Evolutionary conservation across 2,888 invertebrate genomes (phyloP), one percentile per base, ranked within the genome.

Genomic region (Scaptomyza polygonia): DNA sequence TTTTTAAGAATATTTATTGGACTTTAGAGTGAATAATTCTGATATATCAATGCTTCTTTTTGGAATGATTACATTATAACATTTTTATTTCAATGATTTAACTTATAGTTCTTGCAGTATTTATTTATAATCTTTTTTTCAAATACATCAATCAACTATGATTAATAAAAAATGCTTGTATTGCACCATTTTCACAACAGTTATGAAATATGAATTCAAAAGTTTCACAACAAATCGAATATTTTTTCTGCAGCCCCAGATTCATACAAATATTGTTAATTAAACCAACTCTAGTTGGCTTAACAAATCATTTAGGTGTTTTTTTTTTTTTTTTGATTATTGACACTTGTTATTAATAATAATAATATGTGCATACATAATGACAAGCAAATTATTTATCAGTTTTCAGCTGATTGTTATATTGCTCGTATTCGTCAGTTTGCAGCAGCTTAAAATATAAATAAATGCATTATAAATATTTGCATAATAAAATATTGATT

Each of bases 281-380:
- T 43, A 48, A 43, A 25, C 16, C 53, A 32, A n/a, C 16, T 45
- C 7, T 44, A 53, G 36, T 58, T 54, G 40, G 25, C 36, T 12
- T 34, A 54, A 54, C 45, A 53, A 49, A 49, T 65, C 40, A 64
- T 14, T 30, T n/a, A 21, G 27, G 5, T 55, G 72, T 21, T 36
- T 27, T 21, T 12, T 48, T 52, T 55, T 65, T 21, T 36, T 27
- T 21, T 12, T 48, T 52, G 16, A 27, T n/a, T 66, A 72, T 56
- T 43, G 32, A 21, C 49, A 48, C 48, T 48, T 5, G 5, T 9
- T 1, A 39, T 39, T 16, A 9, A 21, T n/a, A n/a, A 42, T n/a
- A n/a, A 42, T 11, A 34, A 14, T 36, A 36, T 36, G 8, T 36
- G 36, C 25, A 29, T 32, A 7, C 7, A n/a, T 7, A 49, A 2